phyloP scores from a whole-genome alignment of 2,888 invertebrate species.

The Drosophila greeni region DNA sequence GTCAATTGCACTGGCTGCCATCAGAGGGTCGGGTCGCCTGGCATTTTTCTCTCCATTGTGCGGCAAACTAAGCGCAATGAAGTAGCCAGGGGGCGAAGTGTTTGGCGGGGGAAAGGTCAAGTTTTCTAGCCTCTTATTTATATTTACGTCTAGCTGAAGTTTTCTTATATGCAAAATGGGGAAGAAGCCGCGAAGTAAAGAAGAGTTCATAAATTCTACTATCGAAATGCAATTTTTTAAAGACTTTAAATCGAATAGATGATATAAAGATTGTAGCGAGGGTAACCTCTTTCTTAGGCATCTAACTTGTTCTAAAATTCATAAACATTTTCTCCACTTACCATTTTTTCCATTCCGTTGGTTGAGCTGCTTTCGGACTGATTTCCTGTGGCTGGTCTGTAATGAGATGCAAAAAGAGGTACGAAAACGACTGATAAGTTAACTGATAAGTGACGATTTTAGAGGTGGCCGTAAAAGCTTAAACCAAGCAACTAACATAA shows the following conservation, averaged over 20 bases:
- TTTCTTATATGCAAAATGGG: slow-evolving; percentile 16
- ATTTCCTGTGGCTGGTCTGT: slow-evolving; percentile 41
- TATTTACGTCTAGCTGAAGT: slow-evolving; percentile 25
- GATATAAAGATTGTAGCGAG: no score
- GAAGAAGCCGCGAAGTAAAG: not conserved
- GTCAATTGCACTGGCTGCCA: slow-evolving; percentile 66
- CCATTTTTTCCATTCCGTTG: slow-evolving; percentile 71
- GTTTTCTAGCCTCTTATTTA: slow-evolving; percentile 43
- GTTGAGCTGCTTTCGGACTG: slow-evolving; percentile 28
- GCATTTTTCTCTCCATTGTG: slow-evolving; percentile 43
- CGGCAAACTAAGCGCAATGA: slow-evolving; percentile 64
- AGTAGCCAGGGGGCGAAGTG: slow-evolving; percentile 51
- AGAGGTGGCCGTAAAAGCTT: slow-evolving; percentile 17
- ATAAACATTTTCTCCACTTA: slow-evolving; percentile 38
- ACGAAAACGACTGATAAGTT: slow-evolving; percentile 29
- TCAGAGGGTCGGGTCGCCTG: slow-evolving; percentile 60
- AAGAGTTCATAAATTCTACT: not conserved
- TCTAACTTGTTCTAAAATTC: not conserved
- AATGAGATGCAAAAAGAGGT: slow-evolving; percentile 50
- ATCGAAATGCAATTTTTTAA: not conserved
- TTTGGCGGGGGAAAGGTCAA: slow-evolving; percentile 56
- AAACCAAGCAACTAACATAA: slow-evolving; percentile 29
- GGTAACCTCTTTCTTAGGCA: no score
- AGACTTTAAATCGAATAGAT: not conserved
- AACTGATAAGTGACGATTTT: slow-evolving; percentile 34